phyloP scores from a whole-genome alignment of 1,140 invertebrate species.

The Drosophila persimilis region DNA sequence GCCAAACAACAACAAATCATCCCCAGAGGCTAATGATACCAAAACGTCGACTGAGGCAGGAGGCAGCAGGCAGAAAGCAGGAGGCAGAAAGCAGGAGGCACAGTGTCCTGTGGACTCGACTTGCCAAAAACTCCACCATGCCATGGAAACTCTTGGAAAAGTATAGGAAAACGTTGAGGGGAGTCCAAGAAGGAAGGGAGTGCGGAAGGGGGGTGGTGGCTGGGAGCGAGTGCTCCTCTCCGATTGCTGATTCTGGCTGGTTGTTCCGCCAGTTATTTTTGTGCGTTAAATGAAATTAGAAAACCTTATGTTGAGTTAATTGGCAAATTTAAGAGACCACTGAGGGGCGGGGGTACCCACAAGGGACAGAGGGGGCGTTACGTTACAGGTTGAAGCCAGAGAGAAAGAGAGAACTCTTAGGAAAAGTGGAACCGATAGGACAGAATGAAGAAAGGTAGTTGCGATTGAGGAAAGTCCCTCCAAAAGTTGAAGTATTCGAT shows the following conservation, averaged over 20 bases:
- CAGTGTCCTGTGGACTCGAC: background rate
- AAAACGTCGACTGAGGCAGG: conserved; percentile 52
- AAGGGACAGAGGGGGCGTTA: no score
- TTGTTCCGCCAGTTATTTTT: conserved; percentile 22
- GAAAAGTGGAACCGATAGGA: no score
- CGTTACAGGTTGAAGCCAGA: background rate
- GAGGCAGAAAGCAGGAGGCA: conserved; percentile 16
- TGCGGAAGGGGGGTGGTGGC: conserved; percentile 19
- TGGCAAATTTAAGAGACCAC: conserved; percentile 63
- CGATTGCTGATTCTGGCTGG: conserved; percentile 6
- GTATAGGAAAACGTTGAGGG: no score
- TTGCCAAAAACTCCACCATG: no score
- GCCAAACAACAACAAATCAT: conserved; percentile 81
- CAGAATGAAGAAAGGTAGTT: no score
- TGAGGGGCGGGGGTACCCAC: conserved; percentile 6
- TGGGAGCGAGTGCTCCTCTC: conserved; percentile 11
- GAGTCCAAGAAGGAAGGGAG: conserved; percentile 6
- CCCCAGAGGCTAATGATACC: conserved; percentile 79
- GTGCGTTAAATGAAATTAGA: conserved; percentile 79
- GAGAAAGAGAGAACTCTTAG: background rate
- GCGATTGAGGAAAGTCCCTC: no score
- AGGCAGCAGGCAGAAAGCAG: conserved; percentile 26
- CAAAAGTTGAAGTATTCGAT: no score
- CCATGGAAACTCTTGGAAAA: no score
- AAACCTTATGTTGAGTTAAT: conserved; percentile 80